Evolutionary conservation across 2,888 invertebrate genomes (phyloP).

Genomic region (Ecliptopera silaceata): DNA sequence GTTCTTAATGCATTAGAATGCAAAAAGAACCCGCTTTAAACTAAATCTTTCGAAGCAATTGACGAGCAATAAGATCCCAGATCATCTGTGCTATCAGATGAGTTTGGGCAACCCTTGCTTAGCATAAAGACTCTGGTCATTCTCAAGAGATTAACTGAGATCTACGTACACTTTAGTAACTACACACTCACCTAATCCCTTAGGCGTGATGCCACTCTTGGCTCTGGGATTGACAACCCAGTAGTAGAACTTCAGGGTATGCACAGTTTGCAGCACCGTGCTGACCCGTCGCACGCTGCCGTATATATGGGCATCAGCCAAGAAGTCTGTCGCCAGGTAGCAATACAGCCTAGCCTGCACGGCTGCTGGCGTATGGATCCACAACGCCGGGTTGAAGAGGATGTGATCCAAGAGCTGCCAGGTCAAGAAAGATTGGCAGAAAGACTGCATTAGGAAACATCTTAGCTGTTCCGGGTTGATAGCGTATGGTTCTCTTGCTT

Average conservation of each 20-base stretch:
- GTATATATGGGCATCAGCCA: conserved; percentile 98
- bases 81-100: too few relatives aligned
- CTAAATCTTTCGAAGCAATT: too few relatives aligned
- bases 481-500: conserved; percentile 75
- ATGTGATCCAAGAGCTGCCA: conserved; percentile 99
- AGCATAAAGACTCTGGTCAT: neutral
- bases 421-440: conserved; percentile 94
- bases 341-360: conserved; percentile 98
- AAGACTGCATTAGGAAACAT: conserved; percentile 89
- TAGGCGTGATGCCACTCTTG: conserved; percentile 97
- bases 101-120: neutral
- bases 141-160: too few relatives aligned
- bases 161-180: too few relatives aligned
- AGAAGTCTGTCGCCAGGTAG: conserved; percentile 99
- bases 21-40: too few relatives aligned
- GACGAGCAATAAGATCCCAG: too few relatives aligned
- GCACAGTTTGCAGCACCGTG: conserved; percentile 98
- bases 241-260: conserved; percentile 99
- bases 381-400: conserved; percentile 99
- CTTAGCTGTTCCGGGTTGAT: conserved; percentile 77
- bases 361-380: conserved; percentile 98
- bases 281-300: conserved; percentile 98
- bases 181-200: conserved; percentile 91
- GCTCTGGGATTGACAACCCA: conserved; percentile 98
- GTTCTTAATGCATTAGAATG: too few relatives aligned